Evolutionary conservation across 2,797 vertebrate genomes (phyloP).

Genomic region (Acropternis orthonyx): DNA sequence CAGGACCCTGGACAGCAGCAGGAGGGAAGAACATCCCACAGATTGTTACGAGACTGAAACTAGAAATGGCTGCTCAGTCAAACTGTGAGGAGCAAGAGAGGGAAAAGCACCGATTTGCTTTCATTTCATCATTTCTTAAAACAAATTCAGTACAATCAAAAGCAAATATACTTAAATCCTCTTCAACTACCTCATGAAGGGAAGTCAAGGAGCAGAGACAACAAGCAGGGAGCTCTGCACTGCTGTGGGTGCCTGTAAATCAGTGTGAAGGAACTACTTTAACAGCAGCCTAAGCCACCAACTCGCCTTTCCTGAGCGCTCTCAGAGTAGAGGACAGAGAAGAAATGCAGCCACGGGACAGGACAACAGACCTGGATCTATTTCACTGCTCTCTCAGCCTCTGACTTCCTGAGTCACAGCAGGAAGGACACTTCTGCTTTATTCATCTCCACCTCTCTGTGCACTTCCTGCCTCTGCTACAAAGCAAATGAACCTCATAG

Average conservation of each 20-base stretch:
- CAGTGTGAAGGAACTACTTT: not conserved
- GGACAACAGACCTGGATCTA: not conserved
- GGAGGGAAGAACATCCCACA: not conserved
- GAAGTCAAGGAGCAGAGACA: not conserved
- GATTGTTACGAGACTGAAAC: rapidly evolving
- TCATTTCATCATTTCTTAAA: not conserved
- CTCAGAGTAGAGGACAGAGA: not conserved
- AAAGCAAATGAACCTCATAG: not conserved
- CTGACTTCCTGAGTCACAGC: not conserved
- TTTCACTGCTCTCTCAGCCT: not conserved
- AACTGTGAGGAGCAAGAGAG: not conserved
- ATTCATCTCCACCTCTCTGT: not conserved
- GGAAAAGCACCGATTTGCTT: not conserved
- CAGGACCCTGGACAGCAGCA: not conserved
- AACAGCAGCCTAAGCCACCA: not conserved
- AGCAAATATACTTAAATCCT: not conserved
- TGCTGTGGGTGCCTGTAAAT: not conserved
- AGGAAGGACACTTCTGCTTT: not conserved
- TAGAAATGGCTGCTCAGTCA: not conserved
- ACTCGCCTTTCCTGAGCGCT: rapidly evolving
- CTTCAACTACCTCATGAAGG: not conserved
- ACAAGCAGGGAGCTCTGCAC: not conserved
- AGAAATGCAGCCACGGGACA: not conserved
- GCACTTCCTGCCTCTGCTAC: not conserved
- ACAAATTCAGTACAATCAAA: not conserved